Percentiles rank a stretch among this genome's conserved stretches.
Conservation (phyloP, 2,113 vertebrate species). For the Scolopax mira region DNA sequence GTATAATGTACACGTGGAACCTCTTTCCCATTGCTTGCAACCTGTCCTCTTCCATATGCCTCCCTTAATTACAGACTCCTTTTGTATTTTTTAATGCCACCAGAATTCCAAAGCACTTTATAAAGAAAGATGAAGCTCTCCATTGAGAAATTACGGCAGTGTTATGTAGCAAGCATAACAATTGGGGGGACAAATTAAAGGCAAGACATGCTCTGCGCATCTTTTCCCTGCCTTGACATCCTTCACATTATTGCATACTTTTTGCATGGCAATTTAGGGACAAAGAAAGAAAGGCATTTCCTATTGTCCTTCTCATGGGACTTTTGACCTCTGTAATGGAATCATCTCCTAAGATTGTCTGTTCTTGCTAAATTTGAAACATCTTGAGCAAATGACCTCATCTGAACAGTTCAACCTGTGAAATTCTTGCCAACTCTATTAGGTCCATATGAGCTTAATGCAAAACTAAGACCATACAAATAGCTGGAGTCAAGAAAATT, state of each 20-base stretch:
- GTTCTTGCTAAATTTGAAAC: slow-evolving; percentile 15
- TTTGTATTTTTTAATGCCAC: background rate
- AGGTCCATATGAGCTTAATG: background rate
- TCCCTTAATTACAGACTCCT: background rate
- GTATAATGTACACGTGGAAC: background rate
- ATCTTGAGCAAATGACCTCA: slow-evolving; percentile 23
- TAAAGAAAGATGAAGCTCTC: background rate
- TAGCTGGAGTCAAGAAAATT: background rate
- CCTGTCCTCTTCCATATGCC: background rate
- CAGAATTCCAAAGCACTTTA: background rate
- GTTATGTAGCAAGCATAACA: background rate
- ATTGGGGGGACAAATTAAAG: background rate
- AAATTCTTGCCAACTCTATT: background rate
- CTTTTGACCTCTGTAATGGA: background rate
- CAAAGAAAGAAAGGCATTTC: background rate
- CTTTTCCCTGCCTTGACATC: background rate
- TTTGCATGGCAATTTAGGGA: background rate
- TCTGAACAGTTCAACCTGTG: background rate
- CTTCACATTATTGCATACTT: background rate
- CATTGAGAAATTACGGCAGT: background rate
- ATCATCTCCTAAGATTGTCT: background rate
- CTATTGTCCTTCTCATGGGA: background rate
- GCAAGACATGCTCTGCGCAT: background rate
- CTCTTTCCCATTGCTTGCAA: background rate
- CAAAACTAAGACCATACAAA: background rate